phyloP scores from a whole-genome alignment of 2,113 vertebrate species.

The Scomber scombrus region DNA sequence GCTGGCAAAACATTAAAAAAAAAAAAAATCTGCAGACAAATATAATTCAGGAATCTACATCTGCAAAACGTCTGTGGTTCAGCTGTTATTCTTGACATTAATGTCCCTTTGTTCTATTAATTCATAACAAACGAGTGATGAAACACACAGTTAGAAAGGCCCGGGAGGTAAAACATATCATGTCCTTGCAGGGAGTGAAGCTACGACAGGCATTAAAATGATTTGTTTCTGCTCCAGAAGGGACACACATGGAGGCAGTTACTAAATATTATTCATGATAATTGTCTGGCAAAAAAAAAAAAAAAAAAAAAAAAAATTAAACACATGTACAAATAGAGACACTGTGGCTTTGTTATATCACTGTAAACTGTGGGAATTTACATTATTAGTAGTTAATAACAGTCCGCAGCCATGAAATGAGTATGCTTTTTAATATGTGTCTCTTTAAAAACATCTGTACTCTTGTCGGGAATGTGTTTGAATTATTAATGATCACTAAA shows the following conservation, averaged over 20 bases:
- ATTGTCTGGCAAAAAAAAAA: neutral
- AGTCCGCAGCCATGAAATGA: neutral
- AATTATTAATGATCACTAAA: neutral
- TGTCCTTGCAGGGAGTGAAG: neutral
- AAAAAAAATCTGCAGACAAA: constrained; percentile 19
- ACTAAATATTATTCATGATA: neutral
- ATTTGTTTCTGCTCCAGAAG: neutral
- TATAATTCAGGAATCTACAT: neutral
- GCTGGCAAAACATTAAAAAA: neutral
- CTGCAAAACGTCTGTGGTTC: neutral
- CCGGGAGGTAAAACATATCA: neutral
- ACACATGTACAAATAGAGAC: neutral
- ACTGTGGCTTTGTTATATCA: neutral
- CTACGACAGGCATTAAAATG: neutral
- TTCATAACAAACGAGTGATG: constrained; percentile 27
- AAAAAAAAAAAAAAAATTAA: neutral
- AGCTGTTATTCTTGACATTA: constrained; percentile 16
- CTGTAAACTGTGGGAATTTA: too few relatives aligned
- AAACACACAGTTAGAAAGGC: neutral
- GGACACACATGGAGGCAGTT: neutral
- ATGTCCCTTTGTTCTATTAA: constrained; percentile 26
- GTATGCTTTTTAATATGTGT: neutral
- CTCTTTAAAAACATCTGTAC: neutral
- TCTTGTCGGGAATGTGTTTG: constrained; percentile 9
- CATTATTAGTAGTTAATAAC: constrained; percentile 1